These are phyloP conservation scores for Trigoniulus corallinus DNA, from an alignment of 1,140 invertebrate species.

Conservation along the genomic window DNA sequence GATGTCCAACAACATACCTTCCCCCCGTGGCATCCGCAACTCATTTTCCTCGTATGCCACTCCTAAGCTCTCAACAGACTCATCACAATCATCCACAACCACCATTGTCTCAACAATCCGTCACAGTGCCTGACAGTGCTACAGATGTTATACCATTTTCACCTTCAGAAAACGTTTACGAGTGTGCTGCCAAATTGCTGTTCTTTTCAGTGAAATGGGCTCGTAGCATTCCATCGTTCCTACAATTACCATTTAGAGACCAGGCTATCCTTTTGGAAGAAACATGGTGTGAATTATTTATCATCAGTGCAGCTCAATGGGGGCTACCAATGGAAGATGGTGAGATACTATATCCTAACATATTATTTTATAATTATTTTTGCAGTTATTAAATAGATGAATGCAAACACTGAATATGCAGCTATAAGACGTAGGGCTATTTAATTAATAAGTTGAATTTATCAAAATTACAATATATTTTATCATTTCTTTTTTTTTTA, in stretches of 20 bases:
- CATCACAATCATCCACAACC: background rate
- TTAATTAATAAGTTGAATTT: too few relatives aligned
- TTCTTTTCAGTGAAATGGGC: conserved; percentile 60
- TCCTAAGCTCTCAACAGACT: too few relatives aligned
- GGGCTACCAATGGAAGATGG: conserved; percentile 52
- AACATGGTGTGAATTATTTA: conserved; percentile 69
- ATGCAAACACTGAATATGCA: too few relatives aligned
- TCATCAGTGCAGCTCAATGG: conserved; percentile 63
- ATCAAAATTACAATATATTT: too few relatives aligned
- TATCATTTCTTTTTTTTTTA: too few relatives aligned
- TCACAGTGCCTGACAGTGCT: background rate
- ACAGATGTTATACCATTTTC: conserved; percentile 1
- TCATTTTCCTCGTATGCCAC: too few relatives aligned
- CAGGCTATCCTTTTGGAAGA: conserved; percentile 53
- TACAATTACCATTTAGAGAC: conserved; percentile 49
- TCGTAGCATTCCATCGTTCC: conserved; percentile 50
- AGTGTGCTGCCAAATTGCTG: conserved; percentile 57
- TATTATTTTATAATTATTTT: background rate
- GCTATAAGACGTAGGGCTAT: too few relatives aligned
- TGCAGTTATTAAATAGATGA: too few relatives aligned
- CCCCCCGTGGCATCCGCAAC: too few relatives aligned
- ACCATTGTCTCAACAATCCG: conserved; percentile 5
- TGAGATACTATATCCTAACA: conserved; percentile 17
- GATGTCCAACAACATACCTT: too few relatives aligned
- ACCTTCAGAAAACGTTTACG: conserved; percentile 42